These are phyloP conservation scores for Crocallis elinguaria DNA, from an alignment of 2,888 invertebrate genomes.

Conservation along the genomic window DNA sequence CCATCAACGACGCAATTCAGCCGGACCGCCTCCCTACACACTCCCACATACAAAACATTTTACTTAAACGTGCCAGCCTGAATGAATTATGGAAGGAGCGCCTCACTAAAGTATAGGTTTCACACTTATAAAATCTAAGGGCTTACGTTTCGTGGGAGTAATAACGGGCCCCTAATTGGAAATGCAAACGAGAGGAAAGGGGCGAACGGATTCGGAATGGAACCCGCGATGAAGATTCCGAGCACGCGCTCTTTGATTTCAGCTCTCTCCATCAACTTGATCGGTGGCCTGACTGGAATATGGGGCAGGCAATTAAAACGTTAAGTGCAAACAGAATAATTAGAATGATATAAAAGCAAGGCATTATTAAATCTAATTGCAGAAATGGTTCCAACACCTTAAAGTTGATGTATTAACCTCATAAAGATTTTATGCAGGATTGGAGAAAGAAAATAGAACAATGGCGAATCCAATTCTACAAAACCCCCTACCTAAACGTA, in stretches of 20 bases:
- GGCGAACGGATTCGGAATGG: conserved; percentile 47
- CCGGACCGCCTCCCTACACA: conserved; percentile 4
- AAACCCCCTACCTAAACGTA: background rate
- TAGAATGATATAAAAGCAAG: conserved; percentile 10
- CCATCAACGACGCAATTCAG: conserved; percentile 10
- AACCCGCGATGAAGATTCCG: conserved; percentile 48
- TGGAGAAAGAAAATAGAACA: conserved; percentile 8
- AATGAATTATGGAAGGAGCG: conserved; percentile 48
- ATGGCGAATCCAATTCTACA: conserved; percentile 18
- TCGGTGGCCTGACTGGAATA: conserved; percentile 54
- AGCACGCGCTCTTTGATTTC: conserved; percentile 70
- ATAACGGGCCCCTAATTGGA: conserved; percentile 46
- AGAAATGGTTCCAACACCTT: background rate
- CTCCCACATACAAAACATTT: conserved; percentile 35
- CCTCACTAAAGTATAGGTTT: conserved; percentile 39
- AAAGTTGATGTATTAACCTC: background rate
- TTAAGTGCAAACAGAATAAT: conserved; percentile 21
- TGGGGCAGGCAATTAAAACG: conserved; percentile 45
- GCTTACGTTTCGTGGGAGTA: conserved; percentile 28
- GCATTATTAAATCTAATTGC: background rate
- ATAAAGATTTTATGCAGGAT: conserved; percentile 11
- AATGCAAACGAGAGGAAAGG: conserved; percentile 60
- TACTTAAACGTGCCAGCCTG: conserved; percentile 18
- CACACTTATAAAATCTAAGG: conserved; percentile 28
- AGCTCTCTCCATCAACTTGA: conserved; percentile 61